phyloP scores from a whole-genome alignment of 2,888 invertebrate species.

The Ornithoptera alexandrae region DNA sequence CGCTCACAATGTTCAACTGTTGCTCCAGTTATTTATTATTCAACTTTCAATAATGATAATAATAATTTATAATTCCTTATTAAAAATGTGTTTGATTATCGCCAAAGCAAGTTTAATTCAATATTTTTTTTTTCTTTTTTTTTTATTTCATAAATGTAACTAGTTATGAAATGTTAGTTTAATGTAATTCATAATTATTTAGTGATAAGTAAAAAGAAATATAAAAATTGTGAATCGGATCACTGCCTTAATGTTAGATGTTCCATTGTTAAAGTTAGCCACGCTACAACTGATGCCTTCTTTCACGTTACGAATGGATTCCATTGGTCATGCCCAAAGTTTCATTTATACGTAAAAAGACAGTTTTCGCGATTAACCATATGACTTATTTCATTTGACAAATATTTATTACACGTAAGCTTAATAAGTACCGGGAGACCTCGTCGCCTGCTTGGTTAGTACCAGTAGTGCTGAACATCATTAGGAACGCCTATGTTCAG shows the following conservation, averaged over 20 bases:
- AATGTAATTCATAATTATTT: no score
- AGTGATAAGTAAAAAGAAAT: background rate
- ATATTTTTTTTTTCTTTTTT: background rate
- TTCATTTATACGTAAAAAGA: no score
- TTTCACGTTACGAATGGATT: background rate
- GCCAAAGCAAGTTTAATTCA: conserved; percentile 10
- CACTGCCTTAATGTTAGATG: conserved; percentile 16
- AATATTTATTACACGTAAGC: background rate
- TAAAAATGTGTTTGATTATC: conserved; percentile 3
- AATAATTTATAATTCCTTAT: conserved; percentile 1
- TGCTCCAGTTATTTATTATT: no score
- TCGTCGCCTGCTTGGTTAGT: no score
- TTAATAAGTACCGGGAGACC: background rate
- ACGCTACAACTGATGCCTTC: background rate
- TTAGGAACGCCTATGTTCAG: no score
- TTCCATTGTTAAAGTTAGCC: conserved; percentile 3
- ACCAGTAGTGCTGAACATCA: no score
- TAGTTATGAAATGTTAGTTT: conserved; percentile 8
- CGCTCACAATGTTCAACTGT: no score
- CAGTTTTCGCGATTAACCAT: no score
- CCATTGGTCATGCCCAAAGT: background rate
- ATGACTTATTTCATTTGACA: background rate
- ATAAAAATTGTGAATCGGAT: conserved; percentile 3
- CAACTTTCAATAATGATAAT: no score
- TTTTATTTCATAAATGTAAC: background rate